Conservation (phyloP, 92 coral and sea anemone species). For the Porites cylindrica region DNA sequence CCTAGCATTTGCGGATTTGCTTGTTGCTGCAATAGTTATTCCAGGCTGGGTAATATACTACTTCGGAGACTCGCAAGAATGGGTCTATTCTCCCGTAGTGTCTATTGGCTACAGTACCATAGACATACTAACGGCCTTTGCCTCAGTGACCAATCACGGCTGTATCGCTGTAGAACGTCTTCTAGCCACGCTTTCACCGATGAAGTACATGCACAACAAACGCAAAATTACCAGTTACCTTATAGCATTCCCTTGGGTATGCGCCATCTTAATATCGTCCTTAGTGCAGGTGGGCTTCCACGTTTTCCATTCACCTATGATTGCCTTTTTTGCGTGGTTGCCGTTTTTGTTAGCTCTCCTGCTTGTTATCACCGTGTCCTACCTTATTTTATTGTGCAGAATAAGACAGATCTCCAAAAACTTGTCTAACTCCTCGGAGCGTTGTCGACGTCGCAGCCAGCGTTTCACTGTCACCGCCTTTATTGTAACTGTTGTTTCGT, state of each 20-base stretch:
- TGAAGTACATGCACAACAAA: slow-evolving; percentile 17
- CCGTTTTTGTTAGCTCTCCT: slow-evolving; percentile 23
- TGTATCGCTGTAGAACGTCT: slow-evolving; percentile 50
- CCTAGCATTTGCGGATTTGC: slow-evolving; percentile 31
- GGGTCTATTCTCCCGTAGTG: neutral
- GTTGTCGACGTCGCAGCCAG: neutral
- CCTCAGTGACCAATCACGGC: slow-evolving; percentile 44
- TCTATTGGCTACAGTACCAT: neutral
- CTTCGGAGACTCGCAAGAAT: neutral
- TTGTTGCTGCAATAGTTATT: slow-evolving; percentile 2
- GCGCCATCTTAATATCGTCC: slow-evolving; percentile 22
- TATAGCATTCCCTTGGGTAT: slow-evolving; percentile 3
- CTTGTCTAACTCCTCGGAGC: neutral
- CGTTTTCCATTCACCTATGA: slow-evolving; percentile 9
- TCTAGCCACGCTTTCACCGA: slow-evolving; percentile 34
- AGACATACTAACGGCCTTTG: slow-evolving; percentile 33
- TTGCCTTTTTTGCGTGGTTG: slow-evolving; percentile 48
- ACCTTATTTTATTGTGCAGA: slow-evolving; percentile 26
- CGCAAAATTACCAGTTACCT: slow-evolving; percentile 3
- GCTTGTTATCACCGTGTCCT: slow-evolving; percentile 2
- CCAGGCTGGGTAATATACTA: slow-evolving; percentile 34
- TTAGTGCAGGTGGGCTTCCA: slow-evolving; percentile 6
- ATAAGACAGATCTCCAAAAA: neutral
- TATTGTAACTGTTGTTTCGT: slow-evolving; percentile 16
- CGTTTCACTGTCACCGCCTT: slow-evolving; percentile 42